phyloP scores from a whole-genome alignment of 2,113 vertebrate species.

The Tonatia bakeri region DNA sequence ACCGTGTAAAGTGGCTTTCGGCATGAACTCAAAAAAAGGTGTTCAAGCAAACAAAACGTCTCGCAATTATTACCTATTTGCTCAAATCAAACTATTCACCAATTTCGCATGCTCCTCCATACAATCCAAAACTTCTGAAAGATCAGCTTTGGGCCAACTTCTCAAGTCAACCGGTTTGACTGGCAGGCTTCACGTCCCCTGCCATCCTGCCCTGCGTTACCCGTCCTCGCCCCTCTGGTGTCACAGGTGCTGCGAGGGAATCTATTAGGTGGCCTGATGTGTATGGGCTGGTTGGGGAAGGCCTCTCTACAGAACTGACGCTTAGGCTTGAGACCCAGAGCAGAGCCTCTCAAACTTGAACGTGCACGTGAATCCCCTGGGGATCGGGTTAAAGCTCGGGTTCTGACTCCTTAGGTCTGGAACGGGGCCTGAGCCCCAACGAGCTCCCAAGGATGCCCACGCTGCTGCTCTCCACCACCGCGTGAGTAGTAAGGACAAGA shows the following conservation, averaged over 20 bases:
- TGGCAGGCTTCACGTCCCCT: background rate
- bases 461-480: background rate
- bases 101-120: background rate
- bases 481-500: background rate
- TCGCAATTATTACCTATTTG: background rate
- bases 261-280: background rate
- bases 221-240: background rate
- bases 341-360: background rate
- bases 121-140: background rate
- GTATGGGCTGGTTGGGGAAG: background rate
- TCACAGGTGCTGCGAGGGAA: background rate
- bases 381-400: background rate
- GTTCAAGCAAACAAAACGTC: background rate
- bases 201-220: background rate
- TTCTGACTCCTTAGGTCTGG: background rate
- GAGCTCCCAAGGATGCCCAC: background rate
- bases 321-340: background rate
- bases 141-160: background rate
- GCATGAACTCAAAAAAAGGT: background rate
- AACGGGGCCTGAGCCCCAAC: background rate
- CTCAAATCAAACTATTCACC: constrained; percentile 13
- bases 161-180: background rate
- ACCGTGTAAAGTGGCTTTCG: background rate
- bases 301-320: background rate
- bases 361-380: background rate